These are phyloP conservation scores for Chrysina gloriosa DNA, from an alignment of 2,888 invertebrate genomes.

Conservation along the genomic window DNA sequence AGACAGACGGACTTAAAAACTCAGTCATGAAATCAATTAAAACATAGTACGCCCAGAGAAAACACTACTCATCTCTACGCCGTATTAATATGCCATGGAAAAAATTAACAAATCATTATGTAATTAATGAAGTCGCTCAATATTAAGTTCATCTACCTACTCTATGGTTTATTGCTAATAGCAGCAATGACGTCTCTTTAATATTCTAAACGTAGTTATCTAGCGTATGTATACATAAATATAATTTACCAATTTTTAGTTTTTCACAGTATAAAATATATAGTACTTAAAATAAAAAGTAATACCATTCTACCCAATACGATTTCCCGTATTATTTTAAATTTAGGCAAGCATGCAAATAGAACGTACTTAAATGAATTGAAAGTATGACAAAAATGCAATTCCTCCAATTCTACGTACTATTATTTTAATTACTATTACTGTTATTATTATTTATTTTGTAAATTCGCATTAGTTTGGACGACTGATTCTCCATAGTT, in stretches of 20 bases:
- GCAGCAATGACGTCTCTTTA: not conserved
- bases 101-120: constrained; percentile 48
- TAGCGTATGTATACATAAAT: not conserved
- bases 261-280: no score
- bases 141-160: constrained; percentile 32
- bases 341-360: no score
- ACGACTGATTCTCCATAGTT: no score
- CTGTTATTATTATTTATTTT: no score
- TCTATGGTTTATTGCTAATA: constrained; percentile 5
- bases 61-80: constrained; percentile 40
- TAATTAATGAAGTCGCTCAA: constrained; percentile 42
- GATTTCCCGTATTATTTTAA: no score
- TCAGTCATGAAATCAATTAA: constrained; percentile 45
- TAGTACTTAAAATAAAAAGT: no score
- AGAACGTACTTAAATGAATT: no score
- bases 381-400: no score
- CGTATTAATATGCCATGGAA: constrained; percentile 39
- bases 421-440: no score
- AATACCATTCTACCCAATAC: no score
- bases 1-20: constrained; percentile 41
- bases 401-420: no score
- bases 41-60: constrained; percentile 39
- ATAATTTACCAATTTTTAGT: not conserved
- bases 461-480: no score
- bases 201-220: not conserved